Percentiles rank a stretch among this genome's conserved stretches.
These are phyloP conservation scores for Doryteuthis pealeii DNA, from an alignment of 1,140 invertebrate genomes.

Conservation along the genomic window DNA sequence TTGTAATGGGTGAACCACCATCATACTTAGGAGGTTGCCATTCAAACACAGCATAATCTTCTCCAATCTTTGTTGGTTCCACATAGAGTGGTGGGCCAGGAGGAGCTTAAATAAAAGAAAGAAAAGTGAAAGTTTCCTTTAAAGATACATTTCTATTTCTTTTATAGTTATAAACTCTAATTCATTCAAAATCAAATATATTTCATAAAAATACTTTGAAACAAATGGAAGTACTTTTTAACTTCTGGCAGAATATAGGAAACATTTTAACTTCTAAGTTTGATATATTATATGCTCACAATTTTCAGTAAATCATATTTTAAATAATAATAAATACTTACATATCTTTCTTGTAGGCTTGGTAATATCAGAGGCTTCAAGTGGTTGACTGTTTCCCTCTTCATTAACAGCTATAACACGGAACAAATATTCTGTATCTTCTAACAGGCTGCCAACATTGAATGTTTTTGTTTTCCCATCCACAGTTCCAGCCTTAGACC, in stretches of 20 bases:
- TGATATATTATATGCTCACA: too few relatives aligned
- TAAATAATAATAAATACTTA: conserved; percentile 53
- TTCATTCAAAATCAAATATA: background rate
- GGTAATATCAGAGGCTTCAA: conserved; percentile 55
- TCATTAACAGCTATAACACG: conserved; percentile 95
- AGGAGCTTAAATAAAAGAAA: conserved; percentile 67
- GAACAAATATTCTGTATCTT: conserved; percentile 90
- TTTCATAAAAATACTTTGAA: background rate
- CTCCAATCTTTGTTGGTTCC: conserved; percentile 87
- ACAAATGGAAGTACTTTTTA: background rate
- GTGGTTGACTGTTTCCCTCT: conserved; percentile 91
- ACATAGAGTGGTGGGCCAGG: conserved; percentile 90
- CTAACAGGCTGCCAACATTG: conserved; percentile 58
- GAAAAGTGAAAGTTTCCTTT: background rate
- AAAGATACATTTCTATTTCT: background rate
- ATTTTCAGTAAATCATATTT: too few relatives aligned
- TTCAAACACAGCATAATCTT: conserved; percentile 86
- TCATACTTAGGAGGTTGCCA: conserved; percentile 89
- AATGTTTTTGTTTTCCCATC: conserved; percentile 61
- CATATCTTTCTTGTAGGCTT: conserved; percentile 68
- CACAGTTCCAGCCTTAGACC: conserved; percentile 80
- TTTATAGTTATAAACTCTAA: background rate
- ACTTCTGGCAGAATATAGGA: background rate
- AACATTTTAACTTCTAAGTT: too few relatives aligned
- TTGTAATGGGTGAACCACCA: conserved; percentile 93